Percentiles rank a stretch among this genome's conserved stretches.
phyloP scores from a whole-genome alignment of 2,888 invertebrate species.

The Rhodophaea formosa region DNA sequence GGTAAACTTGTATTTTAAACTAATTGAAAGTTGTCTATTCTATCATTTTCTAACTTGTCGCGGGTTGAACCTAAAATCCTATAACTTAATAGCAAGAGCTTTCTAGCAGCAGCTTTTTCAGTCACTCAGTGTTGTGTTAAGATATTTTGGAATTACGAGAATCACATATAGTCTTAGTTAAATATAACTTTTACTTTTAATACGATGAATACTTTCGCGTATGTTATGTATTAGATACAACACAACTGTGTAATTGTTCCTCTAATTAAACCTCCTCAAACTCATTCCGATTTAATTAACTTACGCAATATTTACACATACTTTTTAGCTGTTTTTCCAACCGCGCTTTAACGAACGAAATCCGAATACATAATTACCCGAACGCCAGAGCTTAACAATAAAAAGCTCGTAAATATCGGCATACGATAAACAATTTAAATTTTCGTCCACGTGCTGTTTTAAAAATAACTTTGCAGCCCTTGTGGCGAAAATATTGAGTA shows the following conservation, averaged over 20 bases:
- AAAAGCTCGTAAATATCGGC: slow-evolving; percentile 21
- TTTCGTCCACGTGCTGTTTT: slow-evolving; percentile 28
- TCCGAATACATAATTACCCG: slow-evolving; percentile 13
- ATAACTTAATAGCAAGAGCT: too few species aligned
- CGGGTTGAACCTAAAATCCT: too few species aligned
- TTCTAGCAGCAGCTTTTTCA: too few species aligned
- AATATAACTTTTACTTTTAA: slow-evolving; percentile 1
- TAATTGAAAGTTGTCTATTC: too few species aligned
- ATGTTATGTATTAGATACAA: neutral
- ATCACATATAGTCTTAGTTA: too few species aligned
- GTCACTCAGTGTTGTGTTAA: too few species aligned
- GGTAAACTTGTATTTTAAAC: too few species aligned
- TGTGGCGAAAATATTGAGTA: slow-evolving; percentile 4
- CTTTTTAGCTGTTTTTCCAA: slow-evolving; percentile 12
- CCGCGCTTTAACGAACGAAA: slow-evolving; percentile 15
- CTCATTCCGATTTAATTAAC: slow-evolving; percentile 17
- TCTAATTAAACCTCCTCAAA: slow-evolving; percentile 14
- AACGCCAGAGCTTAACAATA: slow-evolving; percentile 18
- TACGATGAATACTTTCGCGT: slow-evolving; percentile 1
- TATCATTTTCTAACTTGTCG: too few species aligned
- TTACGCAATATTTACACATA: slow-evolving; percentile 10
- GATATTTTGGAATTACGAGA: too few species aligned
- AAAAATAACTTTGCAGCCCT: slow-evolving; percentile 29
- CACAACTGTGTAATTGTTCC: neutral
- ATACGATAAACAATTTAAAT: slow-evolving; percentile 24